Evolutionary conservation across 2,797 vertebrate genomes (phyloP).

Genomic region (Manis pentadactyla): DNA sequence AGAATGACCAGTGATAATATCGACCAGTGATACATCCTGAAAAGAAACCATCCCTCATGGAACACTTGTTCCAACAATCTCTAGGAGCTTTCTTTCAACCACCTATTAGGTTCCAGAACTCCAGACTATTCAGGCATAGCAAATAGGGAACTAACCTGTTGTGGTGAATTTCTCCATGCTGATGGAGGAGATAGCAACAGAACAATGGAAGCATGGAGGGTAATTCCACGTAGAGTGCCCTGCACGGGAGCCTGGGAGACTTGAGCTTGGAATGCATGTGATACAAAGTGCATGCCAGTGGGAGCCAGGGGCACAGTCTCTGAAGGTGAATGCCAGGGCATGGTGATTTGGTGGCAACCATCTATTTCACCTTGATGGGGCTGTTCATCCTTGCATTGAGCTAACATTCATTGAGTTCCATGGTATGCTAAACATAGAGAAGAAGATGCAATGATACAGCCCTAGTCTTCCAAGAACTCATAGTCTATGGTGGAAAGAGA

Average conservation of each 20-base stretch:
- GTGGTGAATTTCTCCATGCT: background rate
- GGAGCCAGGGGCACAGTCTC: background rate
- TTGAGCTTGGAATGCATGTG: background rate
- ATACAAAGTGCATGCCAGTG: background rate
- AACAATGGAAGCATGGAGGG: background rate
- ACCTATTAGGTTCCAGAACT: background rate
- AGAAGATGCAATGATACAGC: background rate
- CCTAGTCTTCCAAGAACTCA: background rate
- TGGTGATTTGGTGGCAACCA: background rate
- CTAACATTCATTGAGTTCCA: background rate
- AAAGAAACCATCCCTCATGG: constrained; percentile 27
- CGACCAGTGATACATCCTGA: background rate
- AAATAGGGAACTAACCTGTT: background rate
- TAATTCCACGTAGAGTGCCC: background rate
- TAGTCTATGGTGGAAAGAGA: background rate
- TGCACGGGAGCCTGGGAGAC: background rate
- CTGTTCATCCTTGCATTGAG: background rate
- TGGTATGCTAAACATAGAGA: background rate
- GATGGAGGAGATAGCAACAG: background rate
- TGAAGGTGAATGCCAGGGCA: background rate
- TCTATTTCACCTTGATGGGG: background rate
- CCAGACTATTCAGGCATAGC: background rate
- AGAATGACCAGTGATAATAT: constrained; percentile 4
- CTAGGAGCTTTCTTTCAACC: constrained; percentile 3
- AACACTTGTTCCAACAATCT: background rate